Evolutionary conservation across 2,113 vertebrate species (phyloP).

Genomic region (Tylochromis polylepis): DNA sequence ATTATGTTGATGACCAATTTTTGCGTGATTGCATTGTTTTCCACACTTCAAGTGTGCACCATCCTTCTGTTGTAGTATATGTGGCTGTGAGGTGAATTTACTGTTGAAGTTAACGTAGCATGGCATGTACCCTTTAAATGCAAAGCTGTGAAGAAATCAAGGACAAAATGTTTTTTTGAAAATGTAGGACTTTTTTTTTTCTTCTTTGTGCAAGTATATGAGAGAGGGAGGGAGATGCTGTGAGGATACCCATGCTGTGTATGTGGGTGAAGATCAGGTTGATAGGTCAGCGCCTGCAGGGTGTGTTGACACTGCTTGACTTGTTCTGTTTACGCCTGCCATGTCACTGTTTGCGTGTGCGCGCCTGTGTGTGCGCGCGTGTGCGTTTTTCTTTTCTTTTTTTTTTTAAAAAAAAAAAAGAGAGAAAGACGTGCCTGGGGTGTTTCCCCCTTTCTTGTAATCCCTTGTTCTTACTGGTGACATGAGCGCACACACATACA

Average conservation of each 20-base stretch:
- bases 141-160: not conserved
- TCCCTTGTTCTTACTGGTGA: slow-evolving; percentile 24
- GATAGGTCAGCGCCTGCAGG: slow-evolving; percentile 38
- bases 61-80: not conserved
- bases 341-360: slow-evolving; percentile 44
- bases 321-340: slow-evolving; percentile 47
- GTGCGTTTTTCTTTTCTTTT: no score
- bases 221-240: not conserved
- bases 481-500: not conserved
- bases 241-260: not conserved
- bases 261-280: slow-evolving; percentile 15
- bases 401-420: not conserved
- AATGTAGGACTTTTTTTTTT: not conserved
- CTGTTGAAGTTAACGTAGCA: not conserved
- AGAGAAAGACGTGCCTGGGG: not conserved
- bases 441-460: slow-evolving; percentile 16
- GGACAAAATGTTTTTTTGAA: not conserved
- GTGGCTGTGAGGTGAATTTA: not conserved
- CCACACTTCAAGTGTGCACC: not conserved
- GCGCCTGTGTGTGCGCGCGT: not conserved
- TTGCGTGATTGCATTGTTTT: not conserved
- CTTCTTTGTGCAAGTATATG: not conserved
- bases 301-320: slow-evolving; percentile 41
- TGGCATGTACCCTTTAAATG: not conserved
- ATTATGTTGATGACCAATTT: not conserved